Base-by-base conservation (phyloP, 2,113 vertebrate species). In the Brachyistius frenatus region DNA sequence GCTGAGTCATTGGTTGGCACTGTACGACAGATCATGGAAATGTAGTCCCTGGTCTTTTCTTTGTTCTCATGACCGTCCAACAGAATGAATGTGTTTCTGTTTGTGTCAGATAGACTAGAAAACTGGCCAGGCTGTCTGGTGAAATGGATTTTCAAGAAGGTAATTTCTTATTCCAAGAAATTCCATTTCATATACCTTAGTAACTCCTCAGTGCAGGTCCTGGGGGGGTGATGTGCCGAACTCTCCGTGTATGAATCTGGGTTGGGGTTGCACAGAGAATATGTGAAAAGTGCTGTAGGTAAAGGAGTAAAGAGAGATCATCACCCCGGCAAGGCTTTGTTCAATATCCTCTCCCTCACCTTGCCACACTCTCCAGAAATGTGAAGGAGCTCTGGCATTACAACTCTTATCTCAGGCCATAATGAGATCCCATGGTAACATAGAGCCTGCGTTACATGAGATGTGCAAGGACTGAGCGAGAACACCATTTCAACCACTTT, bases 271-370 rank as follows among this genome's bases (percentile, higher is more conserved):
- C 66, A 36, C 77, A 15, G 37, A 49, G 70, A 80, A 74, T 71
- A 50, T 75, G 56, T 78, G 71, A 81, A 76, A 84, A 81, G 62
- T 61, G 81, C 81, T 76, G 39, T 33, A 1, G 52, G 67, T 46
- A 63, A 56, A 58, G 52, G 16, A 73, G 71, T 73, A 71, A 66
- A 78, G 53, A 76, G 72, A 78, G 84, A 55, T 85, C 74, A 86
- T 88, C 76, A 87, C 55, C 62, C 2, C n/a, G 5, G 64, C 16
- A 16, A 50, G 50, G 66, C 76, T 83, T 80, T 83, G 75, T 84
- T 90, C 84, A 85, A 58, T 85, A 71, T 81, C 83, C 78, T 58
- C 39, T 71, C 33, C 33, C 64, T 87, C 53, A 83, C 72, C 58
- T 83, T 80, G 56, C 54, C 56, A 60, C 15, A 4, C 46, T 74